These are phyloP conservation scores for Euglossa dilemma DNA, from an alignment of 1,140 invertebrate species.

Conservation along the genomic window DNA sequence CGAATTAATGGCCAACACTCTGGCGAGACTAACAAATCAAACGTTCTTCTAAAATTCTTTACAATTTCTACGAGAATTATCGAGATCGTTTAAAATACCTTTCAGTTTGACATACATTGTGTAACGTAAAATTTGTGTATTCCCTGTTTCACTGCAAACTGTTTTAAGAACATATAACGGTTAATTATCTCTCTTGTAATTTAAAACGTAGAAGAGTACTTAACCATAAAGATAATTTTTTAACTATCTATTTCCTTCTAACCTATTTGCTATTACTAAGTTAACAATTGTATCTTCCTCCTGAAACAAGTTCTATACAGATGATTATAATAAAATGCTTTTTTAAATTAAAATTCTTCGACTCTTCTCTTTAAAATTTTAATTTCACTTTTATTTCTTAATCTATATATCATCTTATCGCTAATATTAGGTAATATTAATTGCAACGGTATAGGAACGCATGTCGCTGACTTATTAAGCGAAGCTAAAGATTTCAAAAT, in stretches of 20 bases:
- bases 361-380: too few relatives aligned
- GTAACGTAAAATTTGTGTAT: background rate
- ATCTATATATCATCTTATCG: too few relatives aligned
- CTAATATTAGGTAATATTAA: too few relatives aligned
- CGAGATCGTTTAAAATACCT: background rate
- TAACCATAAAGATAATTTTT: background rate
- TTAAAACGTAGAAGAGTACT: background rate
- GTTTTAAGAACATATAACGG: background rate
- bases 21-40: slow-evolving; percentile 1
- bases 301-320: too few relatives aligned
- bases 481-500: too few relatives aligned
- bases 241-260: background rate
- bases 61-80: background rate
- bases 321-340: too few relatives aligned
- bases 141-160: background rate
- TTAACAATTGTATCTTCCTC: too few relatives aligned
- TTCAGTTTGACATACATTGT: background rate
- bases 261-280: too few relatives aligned
- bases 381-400: too few relatives aligned
- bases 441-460: too few relatives aligned
- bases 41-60: background rate
- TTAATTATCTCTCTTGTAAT: background rate
- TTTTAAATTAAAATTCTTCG: too few relatives aligned
- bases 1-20: background rate
- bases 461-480: too few relatives aligned